phyloP scores from a whole-genome alignment of 2,888 invertebrate genomes.

The Zelleria hepariella region DNA sequence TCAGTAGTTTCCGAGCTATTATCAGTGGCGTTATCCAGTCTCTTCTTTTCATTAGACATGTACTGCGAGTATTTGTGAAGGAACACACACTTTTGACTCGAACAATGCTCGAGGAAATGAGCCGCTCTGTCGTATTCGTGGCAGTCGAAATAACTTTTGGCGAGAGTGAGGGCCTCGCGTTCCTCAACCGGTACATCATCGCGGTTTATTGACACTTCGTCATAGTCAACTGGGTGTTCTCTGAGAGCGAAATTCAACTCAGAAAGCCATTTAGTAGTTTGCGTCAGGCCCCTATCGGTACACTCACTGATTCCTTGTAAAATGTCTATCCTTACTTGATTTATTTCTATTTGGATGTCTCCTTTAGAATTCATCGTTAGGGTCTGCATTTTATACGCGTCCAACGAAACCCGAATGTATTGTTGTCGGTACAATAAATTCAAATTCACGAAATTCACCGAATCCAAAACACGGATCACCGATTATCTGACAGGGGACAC shows the following conservation, averaged over 20 bases:
- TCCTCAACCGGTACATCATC: constrained; percentile 72
- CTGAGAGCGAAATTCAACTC: constrained; percentile 85
- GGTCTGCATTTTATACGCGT: constrained; percentile 38
- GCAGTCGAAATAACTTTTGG: constrained; percentile 90
- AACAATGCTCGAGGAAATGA: constrained; percentile 81
- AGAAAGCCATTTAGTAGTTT: constrained; percentile 90
- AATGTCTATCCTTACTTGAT: constrained; percentile 57
- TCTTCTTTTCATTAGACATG: constrained; percentile 91
- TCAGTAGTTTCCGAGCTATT: constrained; percentile 50
- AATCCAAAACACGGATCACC: no score
- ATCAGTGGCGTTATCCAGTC: constrained; percentile 79
- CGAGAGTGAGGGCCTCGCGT: constrained; percentile 80
- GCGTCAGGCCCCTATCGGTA: constrained; percentile 82
- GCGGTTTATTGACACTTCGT: constrained; percentile 57
- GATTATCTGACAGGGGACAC: no score
- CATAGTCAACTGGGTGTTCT: constrained; percentile 72
- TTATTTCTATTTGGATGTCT: constrained; percentile 55
- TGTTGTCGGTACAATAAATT: not conserved
- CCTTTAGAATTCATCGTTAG: constrained; percentile 42
- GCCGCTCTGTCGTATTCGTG: constrained; percentile 93
- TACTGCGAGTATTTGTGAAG: constrained; percentile 89
- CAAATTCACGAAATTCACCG: not conserved
- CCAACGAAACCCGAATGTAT: not conserved
- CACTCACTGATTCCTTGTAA: constrained; percentile 74
- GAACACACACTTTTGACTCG: constrained; percentile 82